Percentiles rank a stretch among this genome's conserved stretches.
Evolutionary conservation across 2,113 vertebrate species (phyloP).

Genomic region (Gracilinanus agilis): DNA sequence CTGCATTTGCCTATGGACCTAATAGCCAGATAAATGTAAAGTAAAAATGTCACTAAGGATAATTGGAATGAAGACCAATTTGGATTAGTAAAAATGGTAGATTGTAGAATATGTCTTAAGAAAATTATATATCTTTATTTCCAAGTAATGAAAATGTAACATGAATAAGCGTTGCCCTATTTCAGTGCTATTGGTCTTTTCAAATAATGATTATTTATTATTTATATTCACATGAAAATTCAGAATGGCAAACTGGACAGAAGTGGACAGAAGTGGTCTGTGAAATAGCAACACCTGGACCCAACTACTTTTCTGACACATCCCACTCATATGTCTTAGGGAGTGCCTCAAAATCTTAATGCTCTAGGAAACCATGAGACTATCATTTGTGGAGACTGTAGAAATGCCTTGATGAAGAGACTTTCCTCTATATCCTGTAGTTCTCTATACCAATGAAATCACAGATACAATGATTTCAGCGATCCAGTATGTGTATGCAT

Average conservation of each 20-base stretch:
- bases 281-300: neutral
- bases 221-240: neutral
- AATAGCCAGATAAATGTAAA: neutral
- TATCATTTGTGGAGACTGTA: neutral
- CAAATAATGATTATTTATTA: neutral
- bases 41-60: neutral
- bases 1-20: neutral
- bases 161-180: neutral
- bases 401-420: neutral
- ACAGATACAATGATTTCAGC: neutral
- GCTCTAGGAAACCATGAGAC: neutral
- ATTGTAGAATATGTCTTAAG: neutral
- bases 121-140: neutral
- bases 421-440: neutral
- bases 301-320: neutral
- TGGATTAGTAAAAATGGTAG: neutral
- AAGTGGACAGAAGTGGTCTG: neutral
- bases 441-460: neutral
- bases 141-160: neutral
- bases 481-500: no score
- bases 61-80: neutral
- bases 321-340: neutral
- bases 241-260: neutral
- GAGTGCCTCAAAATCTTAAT: neutral
- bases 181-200: neutral